Conservation (phyloP, 1,140 invertebrate genomes). For the Drosophila lini region DNA sequence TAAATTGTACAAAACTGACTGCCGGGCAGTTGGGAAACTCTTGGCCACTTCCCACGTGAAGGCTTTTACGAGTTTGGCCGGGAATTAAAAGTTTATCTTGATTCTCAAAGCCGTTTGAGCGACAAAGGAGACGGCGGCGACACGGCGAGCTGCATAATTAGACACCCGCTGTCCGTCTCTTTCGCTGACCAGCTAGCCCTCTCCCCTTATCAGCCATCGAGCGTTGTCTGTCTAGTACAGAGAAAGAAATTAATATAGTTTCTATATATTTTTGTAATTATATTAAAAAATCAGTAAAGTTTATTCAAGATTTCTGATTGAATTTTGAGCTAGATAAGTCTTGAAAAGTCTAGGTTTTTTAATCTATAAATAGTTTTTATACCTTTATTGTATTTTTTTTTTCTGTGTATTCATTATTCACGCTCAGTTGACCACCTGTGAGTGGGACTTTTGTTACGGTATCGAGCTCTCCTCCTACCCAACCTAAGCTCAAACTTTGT, state of each 20-base stretch:
- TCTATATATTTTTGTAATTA: not conserved
- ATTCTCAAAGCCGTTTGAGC: conserved; percentile 80
- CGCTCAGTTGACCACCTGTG: conserved; percentile 82
- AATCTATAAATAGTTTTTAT: not conserved
- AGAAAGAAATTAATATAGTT: not conserved
- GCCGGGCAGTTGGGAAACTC: conserved; percentile 18
- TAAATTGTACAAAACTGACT: conserved; percentile 79
- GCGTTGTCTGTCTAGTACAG: not conserved
- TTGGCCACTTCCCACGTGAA: conserved; percentile 68
- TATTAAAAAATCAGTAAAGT: not conserved
- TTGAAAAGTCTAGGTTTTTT: not conserved
- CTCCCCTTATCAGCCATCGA: conserved; percentile 1
- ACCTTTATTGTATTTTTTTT: not conserved
- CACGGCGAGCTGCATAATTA: conserved; percentile 71
- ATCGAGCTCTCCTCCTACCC: conserved; percentile 19
- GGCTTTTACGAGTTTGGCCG: conserved; percentile 65
- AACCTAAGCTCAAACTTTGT: conserved; percentile 18
- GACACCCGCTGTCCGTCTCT: conserved; percentile 62
- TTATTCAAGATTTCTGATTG: not conserved
- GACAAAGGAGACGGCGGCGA: conserved; percentile 69
- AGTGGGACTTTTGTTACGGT: conserved; percentile 62
- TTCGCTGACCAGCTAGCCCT: conserved; percentile 11
- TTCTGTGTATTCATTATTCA: conserved; percentile 67
- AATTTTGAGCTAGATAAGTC: fast-evolving
- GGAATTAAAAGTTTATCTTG: conserved; percentile 81